These are phyloP conservation scores for Luperina testacea DNA, from an alignment of 2,888 invertebrate species.

Conservation along the genomic window DNA sequence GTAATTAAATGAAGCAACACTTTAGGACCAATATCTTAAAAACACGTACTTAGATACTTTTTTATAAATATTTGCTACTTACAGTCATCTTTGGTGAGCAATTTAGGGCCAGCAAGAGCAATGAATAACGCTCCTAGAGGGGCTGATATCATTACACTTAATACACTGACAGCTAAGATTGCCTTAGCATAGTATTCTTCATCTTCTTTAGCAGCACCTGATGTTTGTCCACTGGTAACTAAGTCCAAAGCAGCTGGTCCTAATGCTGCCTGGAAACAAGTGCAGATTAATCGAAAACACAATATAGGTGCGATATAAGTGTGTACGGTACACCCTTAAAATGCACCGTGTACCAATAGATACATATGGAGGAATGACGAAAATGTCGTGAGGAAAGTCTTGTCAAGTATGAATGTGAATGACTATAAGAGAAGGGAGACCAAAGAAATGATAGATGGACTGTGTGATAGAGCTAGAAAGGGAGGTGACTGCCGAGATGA, in stretches of 20 bases:
- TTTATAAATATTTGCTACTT: conserved; percentile 50
- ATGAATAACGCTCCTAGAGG: conserved; percentile 93
- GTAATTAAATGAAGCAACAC: conserved; percentile 30
- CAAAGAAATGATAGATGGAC: neutral
- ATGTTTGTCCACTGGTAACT: conserved; percentile 81
- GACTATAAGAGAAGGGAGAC: neutral
- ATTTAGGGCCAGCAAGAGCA: conserved; percentile 91
- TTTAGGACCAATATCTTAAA: neutral
- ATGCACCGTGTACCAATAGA: neutral
- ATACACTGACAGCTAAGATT: conserved; percentile 92
- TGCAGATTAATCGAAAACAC: neutral
- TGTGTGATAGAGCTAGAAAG: neutral
- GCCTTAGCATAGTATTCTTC: conserved; percentile 90
- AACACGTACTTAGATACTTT: neutral
- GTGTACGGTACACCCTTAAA: neutral
- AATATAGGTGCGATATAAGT: neutral
- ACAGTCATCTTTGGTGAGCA: conserved; percentile 80
- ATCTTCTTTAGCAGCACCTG: conserved; percentile 78
- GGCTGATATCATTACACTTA: conserved; percentile 94
- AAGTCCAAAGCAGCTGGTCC: conserved; percentile 92
- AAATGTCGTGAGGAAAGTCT: neutral
- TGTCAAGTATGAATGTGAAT: neutral
- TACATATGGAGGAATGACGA: neutral
- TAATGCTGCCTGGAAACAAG: conserved; percentile 91
- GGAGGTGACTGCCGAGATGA: neutral